Evolutionary conservation across 2,888 invertebrate genomes (phyloP), one percentile per base, ranked within the genome.

Genomic region (Boloria euphrosyne): DNA sequence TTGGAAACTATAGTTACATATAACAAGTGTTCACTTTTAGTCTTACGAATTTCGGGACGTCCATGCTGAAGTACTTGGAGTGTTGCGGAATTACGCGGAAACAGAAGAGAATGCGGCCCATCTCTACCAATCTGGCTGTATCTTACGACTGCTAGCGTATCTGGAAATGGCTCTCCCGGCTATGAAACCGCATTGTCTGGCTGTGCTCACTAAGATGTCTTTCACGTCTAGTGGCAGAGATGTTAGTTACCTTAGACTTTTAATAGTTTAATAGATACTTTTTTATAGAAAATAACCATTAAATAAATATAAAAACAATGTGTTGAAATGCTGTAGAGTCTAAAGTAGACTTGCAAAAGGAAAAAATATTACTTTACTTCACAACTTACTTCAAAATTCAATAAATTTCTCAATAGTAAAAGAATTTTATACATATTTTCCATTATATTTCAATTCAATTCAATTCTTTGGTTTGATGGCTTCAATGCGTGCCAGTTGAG

Each of bases 21-120:
- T 31, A 6, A 31, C 31, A 31, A 10, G 1, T 38, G 7, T 38
- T 38, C 10, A 57, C 3, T 59, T 50, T 0, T 71, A 92, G 92
- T 87, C 89, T 0, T 91, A 92, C 65, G 91, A 92, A 68, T 91
- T 91, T 68, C 87, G 90, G 0, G 91, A 92, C 73, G 87, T 92
- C 4, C 92, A 92, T 75, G 81, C 83, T 0, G 72, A 79, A 75
- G 90, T 91, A 0, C 73, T 92, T 2, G 81, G 85, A 0, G 88
- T 91, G 0, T 76, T 92, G 1, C 83, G 84, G 4, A 83, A 90
- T 74, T 90, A 90, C 73, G 90, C 87, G 49, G 89, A 89, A 61
- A 87, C 86, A 0, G 90, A 90, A 16, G 89, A 89, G 67, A 92
- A 89, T 61, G 87, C 90, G 0, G 66, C 77, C 0, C 89, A 92